Base-by-base conservation (phyloP, 2,797 vertebrate genomes). In the Helicolenus hilgendorfi region DNA sequence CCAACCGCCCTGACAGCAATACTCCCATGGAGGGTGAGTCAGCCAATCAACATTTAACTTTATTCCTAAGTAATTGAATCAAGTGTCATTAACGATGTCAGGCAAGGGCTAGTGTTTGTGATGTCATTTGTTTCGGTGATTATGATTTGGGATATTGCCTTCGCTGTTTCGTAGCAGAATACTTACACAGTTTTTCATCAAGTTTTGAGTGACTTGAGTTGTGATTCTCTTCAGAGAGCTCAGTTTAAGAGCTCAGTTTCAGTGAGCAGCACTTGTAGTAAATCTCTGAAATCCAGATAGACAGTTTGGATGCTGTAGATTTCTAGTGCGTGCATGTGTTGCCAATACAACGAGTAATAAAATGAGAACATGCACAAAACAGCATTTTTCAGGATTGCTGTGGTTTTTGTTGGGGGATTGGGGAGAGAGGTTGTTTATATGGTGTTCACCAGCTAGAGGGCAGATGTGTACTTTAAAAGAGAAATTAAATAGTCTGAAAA, bases 21-120 rank as follows among this genome's bases (percentile, higher is more conserved):
- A 99, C 99, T 8, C 99, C 99, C 18, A 99, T 99, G 99, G 99
- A 99, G 97, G 99, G 99, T 99, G 60, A 97, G 98, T 97, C 89
- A 58, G 18, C 45, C 45, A 49, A 49, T 7, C 73, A 70, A 15
- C 70, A 71, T 79, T 73, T 33, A 67, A 3, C 22, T 4, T 60
- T 8, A 22, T 33, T 13, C 29, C 45, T 58, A 49, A 63, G 33
- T 13, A 45, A 41, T 71, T 74, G 58, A 11, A 10, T 22, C 67
- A 24, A 62, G 18, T 8, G 15, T 58, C 7, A 59, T 59, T 59
- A 26, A 59, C 8, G 58, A 18, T 60, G 26, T 60, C 0, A 7
- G 9, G 24, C 26, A 60, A 4, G 2, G 26, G 2, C 18, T 18
- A 0, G 18, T 49, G 26, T 29, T 15, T 55, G 20, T 62, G 27